Evolutionary conservation across 2,797 vertebrate genomes (phyloP), one percentile per base, ranked within the genome.

Genomic region (Gymnothorax reevesii): DNA sequence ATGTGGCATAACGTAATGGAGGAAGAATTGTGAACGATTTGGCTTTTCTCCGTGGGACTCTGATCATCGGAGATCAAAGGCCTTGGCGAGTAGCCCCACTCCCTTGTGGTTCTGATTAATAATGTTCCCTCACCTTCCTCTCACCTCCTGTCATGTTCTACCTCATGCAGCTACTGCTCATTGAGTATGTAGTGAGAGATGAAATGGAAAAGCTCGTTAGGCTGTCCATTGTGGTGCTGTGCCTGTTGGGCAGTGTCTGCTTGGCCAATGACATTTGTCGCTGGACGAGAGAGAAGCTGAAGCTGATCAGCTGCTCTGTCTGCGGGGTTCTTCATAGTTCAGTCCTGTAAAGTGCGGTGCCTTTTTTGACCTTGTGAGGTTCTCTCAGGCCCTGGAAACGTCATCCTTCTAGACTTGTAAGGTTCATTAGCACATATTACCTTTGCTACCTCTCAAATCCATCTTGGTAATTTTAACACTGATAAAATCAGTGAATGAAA

Each of bases 231-330:
- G 71, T 12, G 4, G 71, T 17, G 71, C 71, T 0, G 71, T 75
- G 2, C 33, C 33, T 42, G 33, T 42, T 42, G 33, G 71, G 33
- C 13, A 25, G 66, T 71, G 22, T n/a, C 22, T 8, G 71, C 12
- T 2, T 7, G 71, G 55, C 52, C 73, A 84, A 89, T 88, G 87
- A 64, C 62, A 86, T 84, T 85, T 77, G 83, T 33, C 60, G 79
- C 55, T 2, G 9, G 52, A 15, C 42, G 42, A 54, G 82, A n/a
- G 33, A 62, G 64, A 87, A 77, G 80, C 25, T 22, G 84, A 55
- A 79, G 77, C 86, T 33, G 2, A 27, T 60, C 33, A 33, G 54
- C 86, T 27, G 42, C 62, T 27, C 25, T 10, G 66, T 20, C 22
- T 20, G 22, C 60, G 3, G 60, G 60, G 20, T 5, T 6, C 15